Conservation (phyloP, 2,797 vertebrate genomes). For the Enoplosus armatus region DNA sequence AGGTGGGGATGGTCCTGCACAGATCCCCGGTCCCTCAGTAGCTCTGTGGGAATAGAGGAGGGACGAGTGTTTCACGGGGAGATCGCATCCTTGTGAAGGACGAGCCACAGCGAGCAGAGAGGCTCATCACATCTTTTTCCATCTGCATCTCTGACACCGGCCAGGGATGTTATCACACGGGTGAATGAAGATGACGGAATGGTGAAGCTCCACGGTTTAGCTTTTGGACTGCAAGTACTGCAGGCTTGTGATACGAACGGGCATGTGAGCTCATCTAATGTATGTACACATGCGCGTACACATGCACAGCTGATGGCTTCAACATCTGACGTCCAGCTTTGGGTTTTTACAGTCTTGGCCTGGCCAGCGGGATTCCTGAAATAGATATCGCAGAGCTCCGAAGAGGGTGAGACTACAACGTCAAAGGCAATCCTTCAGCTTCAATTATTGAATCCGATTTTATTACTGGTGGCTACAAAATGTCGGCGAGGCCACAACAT, state of each 20-base stretch:
- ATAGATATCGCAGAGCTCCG: conserved; percentile 74
- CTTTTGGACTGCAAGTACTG: conserved; percentile 32
- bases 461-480: conserved; percentile 55
- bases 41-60: conserved; percentile 5
- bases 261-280: conserved; percentile 19
- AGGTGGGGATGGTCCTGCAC: not conserved
- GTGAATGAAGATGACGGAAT: conserved; percentile 69
- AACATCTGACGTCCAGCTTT: conserved; percentile 79
- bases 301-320: conserved; percentile 76
- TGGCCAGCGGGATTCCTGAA: conserved; percentile 76
- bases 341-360: conserved; percentile 70
- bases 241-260: conserved; percentile 46
- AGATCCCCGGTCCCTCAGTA: conserved; percentile 14
- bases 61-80: conserved; percentile 41
- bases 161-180: conserved; percentile 54
- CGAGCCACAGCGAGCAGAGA: conserved; percentile 24
- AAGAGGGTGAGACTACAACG: conserved; percentile 65
- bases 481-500: conserved; percentile 26
- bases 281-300: conserved; percentile 22
- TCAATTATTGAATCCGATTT: conserved; percentile 71
- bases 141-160: conserved; percentile 39
- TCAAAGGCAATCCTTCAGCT: conserved; percentile 73
- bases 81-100: conserved; percentile 30
- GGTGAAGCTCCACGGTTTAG: conserved; percentile 48
- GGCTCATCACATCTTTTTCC: conserved; percentile 57